Evolutionary conservation across 2,888 invertebrate genomes (phyloP).

Genomic region (Eupithecia subfuscata): DNA sequence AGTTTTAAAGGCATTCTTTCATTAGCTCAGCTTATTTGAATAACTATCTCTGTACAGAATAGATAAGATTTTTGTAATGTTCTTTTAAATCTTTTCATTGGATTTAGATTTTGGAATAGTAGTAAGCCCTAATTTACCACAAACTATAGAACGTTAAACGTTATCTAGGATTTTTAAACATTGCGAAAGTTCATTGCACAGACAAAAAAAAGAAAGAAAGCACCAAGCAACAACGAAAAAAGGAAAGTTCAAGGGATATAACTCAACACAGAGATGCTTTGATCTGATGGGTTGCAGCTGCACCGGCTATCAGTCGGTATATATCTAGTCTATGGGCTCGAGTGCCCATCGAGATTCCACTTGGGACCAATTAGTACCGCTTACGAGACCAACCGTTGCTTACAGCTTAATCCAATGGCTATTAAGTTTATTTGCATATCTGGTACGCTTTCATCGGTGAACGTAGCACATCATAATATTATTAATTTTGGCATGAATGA

Average conservation of each 20-base stretch:
- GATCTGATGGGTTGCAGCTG: slow-evolving; percentile 73
- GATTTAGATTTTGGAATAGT: not conserved
- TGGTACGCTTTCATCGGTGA: not conserved
- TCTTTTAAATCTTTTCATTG: not conserved
- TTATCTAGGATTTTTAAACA: not conserved
- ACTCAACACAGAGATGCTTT: slow-evolving; percentile 60
- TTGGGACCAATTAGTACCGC: slow-evolving; percentile 72
- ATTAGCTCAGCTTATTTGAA: slow-evolving; percentile 29
- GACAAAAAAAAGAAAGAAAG: slow-evolving; percentile 19
- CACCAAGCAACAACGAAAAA: slow-evolving; percentile 9
- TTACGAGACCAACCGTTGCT: slow-evolving; percentile 39
- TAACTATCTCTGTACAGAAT: slow-evolving; percentile 7
- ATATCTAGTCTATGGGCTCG: slow-evolving; percentile 34
- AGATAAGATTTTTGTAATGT: not conserved
- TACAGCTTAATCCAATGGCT: slow-evolving; percentile 25
- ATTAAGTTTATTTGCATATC: slow-evolving; percentile 29
- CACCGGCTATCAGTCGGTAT: slow-evolving; percentile 44
- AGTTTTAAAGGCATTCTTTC: slow-evolving; percentile 29
- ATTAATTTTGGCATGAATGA: not conserved
- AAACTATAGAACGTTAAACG: not conserved
- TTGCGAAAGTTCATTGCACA: slow-evolving; percentile 19
- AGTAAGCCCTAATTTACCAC: not conserved
- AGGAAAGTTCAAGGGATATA: slow-evolving; percentile 17
- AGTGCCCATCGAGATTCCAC: slow-evolving; percentile 65
- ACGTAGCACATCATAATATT: not conserved